These are phyloP conservation scores for Phyllotreta striolata DNA, from an alignment of 2,888 invertebrate genomes.

Conservation along the genomic window DNA sequence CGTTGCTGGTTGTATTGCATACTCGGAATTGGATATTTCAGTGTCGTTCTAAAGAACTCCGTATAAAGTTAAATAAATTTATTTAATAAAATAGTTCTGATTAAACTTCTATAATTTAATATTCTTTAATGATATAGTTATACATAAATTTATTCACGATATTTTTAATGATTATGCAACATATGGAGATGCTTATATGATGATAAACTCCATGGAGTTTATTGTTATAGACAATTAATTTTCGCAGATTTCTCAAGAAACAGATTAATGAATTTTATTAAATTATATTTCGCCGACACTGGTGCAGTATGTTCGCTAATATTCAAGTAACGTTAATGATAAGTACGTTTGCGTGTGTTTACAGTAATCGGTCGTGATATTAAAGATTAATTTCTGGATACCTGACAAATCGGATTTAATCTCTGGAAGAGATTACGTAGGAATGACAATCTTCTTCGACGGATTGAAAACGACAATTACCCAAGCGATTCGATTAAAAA, in stretches of 20 bases:
- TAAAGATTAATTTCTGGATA: slow-evolving; percentile 38
- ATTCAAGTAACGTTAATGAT: not conserved
- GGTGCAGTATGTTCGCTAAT: no score
- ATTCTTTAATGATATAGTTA: no score
- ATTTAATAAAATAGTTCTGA: no score
- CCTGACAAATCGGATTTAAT: slow-evolving; percentile 33
- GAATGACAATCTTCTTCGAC: slow-evolving; percentile 15
- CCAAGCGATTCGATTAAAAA: slow-evolving; percentile 6
- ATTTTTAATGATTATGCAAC: slow-evolving; percentile 28
- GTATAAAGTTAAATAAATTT: no score
- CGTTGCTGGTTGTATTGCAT: slow-evolving; percentile 38
- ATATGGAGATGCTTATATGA: no score
- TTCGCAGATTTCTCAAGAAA: no score
- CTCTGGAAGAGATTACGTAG: slow-evolving; percentile 24
- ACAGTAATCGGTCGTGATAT: slow-evolving; percentile 38
- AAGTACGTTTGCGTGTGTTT: slow-evolving; percentile 35
- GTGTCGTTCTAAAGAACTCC: not conserved
- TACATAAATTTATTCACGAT: slow-evolving; percentile 38
- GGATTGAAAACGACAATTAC: slow-evolving; percentile 13
- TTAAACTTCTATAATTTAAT: no score
- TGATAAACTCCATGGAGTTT: no score
- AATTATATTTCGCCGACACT: no score
- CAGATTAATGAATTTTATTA: no score
- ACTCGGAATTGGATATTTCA: slow-evolving; percentile 37
- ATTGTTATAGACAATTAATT: no score